Evolutionary conservation across 1,140 invertebrate genomes (phyloP).

Genomic region (Temnothorax longispinosus): DNA sequence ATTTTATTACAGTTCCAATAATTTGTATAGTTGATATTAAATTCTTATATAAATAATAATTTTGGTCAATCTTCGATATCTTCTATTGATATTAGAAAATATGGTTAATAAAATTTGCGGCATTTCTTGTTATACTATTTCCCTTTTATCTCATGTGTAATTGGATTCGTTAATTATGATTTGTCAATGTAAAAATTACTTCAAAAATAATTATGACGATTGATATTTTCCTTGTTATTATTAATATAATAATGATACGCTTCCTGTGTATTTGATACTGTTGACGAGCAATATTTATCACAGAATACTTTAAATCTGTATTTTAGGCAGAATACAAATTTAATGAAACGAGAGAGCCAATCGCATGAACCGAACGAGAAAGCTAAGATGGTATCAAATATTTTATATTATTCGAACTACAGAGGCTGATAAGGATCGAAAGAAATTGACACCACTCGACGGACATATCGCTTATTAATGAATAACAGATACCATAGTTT

Average conservation of each 20-base stretch:
- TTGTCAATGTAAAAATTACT: neutral
- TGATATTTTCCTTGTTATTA: constrained; percentile 7
- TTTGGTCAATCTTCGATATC: neutral
- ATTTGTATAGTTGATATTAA: constrained; percentile 10
- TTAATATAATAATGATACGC: constrained; percentile 30
- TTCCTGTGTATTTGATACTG: constrained; percentile 43
- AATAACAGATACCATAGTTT: constrained; percentile 78
- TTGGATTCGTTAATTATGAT: neutral
- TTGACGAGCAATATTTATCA: neutral
- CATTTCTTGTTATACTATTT: neutral
- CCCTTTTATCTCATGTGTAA: neutral
- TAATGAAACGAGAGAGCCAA: neutral
- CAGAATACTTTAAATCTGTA: constrained; percentile 18
- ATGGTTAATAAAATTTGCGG: neutral
- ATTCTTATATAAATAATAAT: neutral
- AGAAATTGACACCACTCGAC: constrained; percentile 70
- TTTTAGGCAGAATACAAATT: neutral
- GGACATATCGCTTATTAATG: constrained; percentile 81
- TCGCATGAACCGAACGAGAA: constrained; percentile 42
- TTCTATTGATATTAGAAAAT: neutral
- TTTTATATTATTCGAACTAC: constrained; percentile 70
- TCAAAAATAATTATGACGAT: neutral
- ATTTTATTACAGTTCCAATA: neutral
- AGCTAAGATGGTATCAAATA: constrained; percentile 67
- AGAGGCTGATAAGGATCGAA: constrained; percentile 54